Conservation (phyloP, 2,113 vertebrate genomes). For the Dromas ardeola region DNA sequence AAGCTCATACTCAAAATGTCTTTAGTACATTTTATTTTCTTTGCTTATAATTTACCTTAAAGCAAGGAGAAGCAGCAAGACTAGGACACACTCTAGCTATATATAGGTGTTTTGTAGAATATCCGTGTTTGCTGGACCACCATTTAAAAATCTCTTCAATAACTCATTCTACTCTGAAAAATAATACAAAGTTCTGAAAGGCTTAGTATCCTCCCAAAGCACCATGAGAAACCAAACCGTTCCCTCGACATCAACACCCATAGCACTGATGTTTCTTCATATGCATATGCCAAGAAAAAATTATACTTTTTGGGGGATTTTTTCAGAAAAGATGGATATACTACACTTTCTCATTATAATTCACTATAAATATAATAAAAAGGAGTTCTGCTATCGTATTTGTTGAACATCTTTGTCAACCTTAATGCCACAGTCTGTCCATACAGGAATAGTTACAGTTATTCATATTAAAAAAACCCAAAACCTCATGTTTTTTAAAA, state of each 20-base stretch:
- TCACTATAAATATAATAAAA: neutral
- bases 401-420: neutral
- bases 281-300: neutral
- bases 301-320: accelerated
- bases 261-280: neutral
- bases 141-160: neutral
- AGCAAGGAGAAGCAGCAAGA: neutral
- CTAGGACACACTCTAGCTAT: neutral
- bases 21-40: neutral
- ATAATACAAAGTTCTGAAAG: neutral
- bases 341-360: neutral
- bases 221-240: neutral
- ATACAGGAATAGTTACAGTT: neutral
- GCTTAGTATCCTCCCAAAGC: neutral
- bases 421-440: neutral
- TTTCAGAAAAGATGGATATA: neutral
- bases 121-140: neutral
- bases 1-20: neutral
- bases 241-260: neutral
- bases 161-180: neutral
- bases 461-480: neutral
- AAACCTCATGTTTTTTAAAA: neutral
- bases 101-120: neutral
- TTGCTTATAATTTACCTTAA: neutral
- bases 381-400: neutral